Conservation (phyloP, 2,888 invertebrate species). For the Drosophila peninsularis region DNA sequence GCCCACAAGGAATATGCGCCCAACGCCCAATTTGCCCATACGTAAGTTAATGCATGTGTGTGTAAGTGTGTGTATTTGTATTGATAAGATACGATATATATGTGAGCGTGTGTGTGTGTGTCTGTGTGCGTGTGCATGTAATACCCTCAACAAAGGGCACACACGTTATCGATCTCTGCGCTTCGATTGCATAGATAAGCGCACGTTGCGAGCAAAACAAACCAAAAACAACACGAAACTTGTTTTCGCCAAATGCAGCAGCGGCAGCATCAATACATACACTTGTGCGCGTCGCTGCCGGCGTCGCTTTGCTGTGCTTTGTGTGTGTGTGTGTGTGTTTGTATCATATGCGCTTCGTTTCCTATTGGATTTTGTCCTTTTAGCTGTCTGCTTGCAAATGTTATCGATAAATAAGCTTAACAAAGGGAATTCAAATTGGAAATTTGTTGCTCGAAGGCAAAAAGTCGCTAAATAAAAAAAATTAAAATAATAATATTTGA, state of each 20-base stretch:
- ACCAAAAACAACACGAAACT: conserved; percentile 18
- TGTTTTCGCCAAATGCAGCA: conserved; percentile 33
- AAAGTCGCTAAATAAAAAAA: too few relatives aligned
- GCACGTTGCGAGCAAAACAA: conserved; percentile 31
- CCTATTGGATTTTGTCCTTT: conserved; percentile 21
- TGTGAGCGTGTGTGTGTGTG: not conserved
- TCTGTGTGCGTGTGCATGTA: not conserved
- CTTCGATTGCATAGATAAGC: conserved; percentile 57
- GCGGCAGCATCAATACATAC: conserved; percentile 20
- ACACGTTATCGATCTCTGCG: conserved; percentile 48
- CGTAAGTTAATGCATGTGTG: conserved; percentile 56
- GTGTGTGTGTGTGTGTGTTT: conserved; percentile 15
- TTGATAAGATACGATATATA: conserved; percentile 59
- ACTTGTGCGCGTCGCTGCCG: conserved; percentile 25
- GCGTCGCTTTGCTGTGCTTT: conserved; percentile 1
- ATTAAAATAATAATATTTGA: too few relatives aligned
- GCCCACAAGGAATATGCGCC: conserved; percentile 81
- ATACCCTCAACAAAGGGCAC: conserved; percentile 37
- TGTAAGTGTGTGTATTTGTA: conserved; percentile 9
- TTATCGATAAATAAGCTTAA: not conserved
- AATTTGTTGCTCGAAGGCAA: not conserved
- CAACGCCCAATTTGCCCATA: conserved; percentile 86
- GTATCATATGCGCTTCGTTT: conserved; percentile 26
- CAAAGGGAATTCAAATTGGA: not conserved
- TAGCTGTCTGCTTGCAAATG: not conserved